A percentile compares a stretch with the other conserved stretches of the same genome.
Conservation (phyloP, 2,888 invertebrate species). For the Lycia hirtaria region DNA sequence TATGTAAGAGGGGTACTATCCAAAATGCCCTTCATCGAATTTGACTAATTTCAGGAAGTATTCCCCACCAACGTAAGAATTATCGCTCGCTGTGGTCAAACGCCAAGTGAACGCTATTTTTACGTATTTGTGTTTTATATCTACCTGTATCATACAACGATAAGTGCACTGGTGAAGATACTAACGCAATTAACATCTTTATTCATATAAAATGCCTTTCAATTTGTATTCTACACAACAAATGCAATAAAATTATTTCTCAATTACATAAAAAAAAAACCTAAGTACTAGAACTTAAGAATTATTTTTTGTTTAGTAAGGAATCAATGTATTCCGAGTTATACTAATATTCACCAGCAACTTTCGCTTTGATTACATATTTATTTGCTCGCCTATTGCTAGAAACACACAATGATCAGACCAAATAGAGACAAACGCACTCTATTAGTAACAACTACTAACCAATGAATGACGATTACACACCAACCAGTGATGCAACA, state of each 20-base stretch:
- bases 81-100: not conserved
- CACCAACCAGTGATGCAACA: not conserved
- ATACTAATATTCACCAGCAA: slow-evolving; percentile 4
- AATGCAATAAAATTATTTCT: slow-evolving; percentile 12
- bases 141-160: not conserved
- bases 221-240: slow-evolving; percentile 8
- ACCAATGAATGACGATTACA: not conserved
- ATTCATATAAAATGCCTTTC: slow-evolving; percentile 8
- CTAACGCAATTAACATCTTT: slow-evolving; percentile 3
- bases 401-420: not conserved
- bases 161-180: slow-evolving; percentile 11
- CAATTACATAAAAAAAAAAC: slow-evolving; percentile 6
- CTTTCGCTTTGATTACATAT: slow-evolving; percentile 4
- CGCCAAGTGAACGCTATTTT: not conserved
- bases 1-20: slow-evolving; percentile 71
- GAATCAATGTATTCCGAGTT: not conserved
- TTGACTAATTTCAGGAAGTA: slow-evolving; percentile 61
- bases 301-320: not conserved
- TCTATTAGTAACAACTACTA: not conserved
- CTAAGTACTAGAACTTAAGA: slow-evolving; percentile 10
- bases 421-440: not conserved
- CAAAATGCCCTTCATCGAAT: slow-evolving; percentile 72
- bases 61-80: not conserved
- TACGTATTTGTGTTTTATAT: not conserved
- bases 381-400: not conserved